Base-by-base conservation (phyloP, 2,113 vertebrate genomes). In the Neopipo cinnamomea region DNA sequence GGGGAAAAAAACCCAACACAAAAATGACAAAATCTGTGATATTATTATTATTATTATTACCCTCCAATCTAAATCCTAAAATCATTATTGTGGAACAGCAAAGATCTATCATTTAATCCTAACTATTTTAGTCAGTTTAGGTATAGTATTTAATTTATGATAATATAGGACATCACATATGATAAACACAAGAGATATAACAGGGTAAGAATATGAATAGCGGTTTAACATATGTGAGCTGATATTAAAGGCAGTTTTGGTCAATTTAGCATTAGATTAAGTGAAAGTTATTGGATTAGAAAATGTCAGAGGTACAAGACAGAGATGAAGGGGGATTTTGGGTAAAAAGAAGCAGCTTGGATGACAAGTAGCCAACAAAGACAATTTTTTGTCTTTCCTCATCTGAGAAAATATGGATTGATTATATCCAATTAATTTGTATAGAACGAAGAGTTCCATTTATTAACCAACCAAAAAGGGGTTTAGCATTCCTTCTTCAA, bases 251-350 rank as follows among this genome's bases (percentile, higher is more conserved):
- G 18, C 50, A 78, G 39, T 74, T 91, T 93, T 84, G 39, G 50
- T 77, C 75, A 93, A 70, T 86, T 92, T 92, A 77, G 31, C 70
- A 88, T 77, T 81, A 77, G 33, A 16, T 18, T 86, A 91, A 91
- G 59, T 85, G 87, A 73, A 94, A 95, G 16, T 84, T 91, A 78
- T 2, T 81, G 50, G 66, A 87, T 81, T 76, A 95, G 52, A 28
- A 93, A 86, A 93, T 67, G 47, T 78, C 83, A 91, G 56, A 86
- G 42, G 50, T 71, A 15, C 9, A 66, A 87, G 33, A 67, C 33
- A 74, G 49, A 80, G 56, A 67, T 52, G 12, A 95, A 30, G 35
- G 59, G 52, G 19, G 27, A 80, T 23, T 83, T 42, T 42, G 23
- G 13, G 24, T 77, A 52, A 78, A 91, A 94, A 86, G 25, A 35